Conservation (phyloP, 1,140 invertebrate genomes). For the Heliconius hermathena region DNA sequence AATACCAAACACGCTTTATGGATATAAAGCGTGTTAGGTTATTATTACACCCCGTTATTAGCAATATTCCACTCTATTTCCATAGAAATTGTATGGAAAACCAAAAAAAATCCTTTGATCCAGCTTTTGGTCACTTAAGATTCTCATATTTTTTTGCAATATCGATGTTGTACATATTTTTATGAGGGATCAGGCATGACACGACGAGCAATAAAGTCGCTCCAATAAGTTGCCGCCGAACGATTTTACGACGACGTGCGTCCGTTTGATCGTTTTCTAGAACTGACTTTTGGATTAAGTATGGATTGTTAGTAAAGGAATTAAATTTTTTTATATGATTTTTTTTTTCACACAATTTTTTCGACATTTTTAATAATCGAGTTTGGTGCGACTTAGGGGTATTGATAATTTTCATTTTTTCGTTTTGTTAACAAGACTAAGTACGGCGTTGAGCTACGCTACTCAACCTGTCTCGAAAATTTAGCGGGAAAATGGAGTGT, state of each 20-base stretch:
- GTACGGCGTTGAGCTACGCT: too few relatives aligned
- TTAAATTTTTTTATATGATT: background rate
- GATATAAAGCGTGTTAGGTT: too few relatives aligned
- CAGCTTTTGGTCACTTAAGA: constrained; percentile 51
- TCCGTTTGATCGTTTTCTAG: constrained; percentile 43
- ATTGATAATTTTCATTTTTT: too few relatives aligned
- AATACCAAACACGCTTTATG: background rate
- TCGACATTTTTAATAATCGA: too few relatives aligned
- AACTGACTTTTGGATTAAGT: constrained; percentile 23
- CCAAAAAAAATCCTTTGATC: background rate
- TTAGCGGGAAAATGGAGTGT: too few relatives aligned
- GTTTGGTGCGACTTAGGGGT: too few relatives aligned
- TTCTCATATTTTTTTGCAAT: constrained; percentile 51
- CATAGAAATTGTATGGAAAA: background rate
- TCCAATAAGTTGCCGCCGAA: constrained; percentile 71
- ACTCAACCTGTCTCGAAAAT: too few relatives aligned
- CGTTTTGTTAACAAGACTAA: too few relatives aligned
- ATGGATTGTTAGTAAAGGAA: background rate
- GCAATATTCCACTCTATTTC: constrained; percentile 46
- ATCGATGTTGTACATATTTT: constrained; percentile 69
- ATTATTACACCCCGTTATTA: constrained; percentile 29
- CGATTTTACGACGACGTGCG: constrained; percentile 63
- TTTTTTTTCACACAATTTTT: too few relatives aligned
- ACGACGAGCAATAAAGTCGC: constrained; percentile 71
- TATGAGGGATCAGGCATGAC: constrained; percentile 69